Conservation (phyloP, 2,888 invertebrate species). For the Lepidochitona cinerea region DNA sequence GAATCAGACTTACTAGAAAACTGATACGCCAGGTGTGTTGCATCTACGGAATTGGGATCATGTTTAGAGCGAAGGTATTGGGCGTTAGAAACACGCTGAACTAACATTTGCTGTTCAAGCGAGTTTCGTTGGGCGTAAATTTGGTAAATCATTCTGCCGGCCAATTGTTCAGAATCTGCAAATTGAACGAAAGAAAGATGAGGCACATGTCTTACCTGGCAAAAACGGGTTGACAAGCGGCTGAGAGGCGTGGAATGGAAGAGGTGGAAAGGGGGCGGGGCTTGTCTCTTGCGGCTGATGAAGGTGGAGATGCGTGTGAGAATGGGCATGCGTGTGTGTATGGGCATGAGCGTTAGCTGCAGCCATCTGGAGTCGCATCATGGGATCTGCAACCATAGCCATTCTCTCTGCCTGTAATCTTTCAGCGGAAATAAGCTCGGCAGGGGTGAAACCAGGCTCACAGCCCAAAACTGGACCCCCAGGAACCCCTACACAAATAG, state of each 20-base stretch:
- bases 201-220: slow-evolving; percentile 57
- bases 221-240: slow-evolving; percentile 41
- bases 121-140: slow-evolving; percentile 59
- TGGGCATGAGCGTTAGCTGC: slow-evolving; percentile 76
- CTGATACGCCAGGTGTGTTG: slow-evolving; percentile 62
- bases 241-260: slow-evolving; percentile 30
- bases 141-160: slow-evolving; percentile 65
- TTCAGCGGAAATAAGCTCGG: slow-evolving; percentile 73
- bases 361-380: slow-evolving; percentile 94
- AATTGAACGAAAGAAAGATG: slow-evolving; percentile 11
- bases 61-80: slow-evolving; percentile 57
- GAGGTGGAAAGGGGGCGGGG: slow-evolving; percentile 18
- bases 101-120: slow-evolving; percentile 61
- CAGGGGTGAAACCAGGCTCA: background rate
- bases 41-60: slow-evolving; percentile 52
- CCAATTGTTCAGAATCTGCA: slow-evolving; percentile 63
- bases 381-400: slow-evolving; percentile 88
- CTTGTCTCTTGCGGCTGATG: slow-evolving; percentile 57
- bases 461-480: background rate
- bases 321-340: slow-evolving; percentile 93
- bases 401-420: slow-evolving; percentile 71
- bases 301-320: slow-evolving; percentile 87
- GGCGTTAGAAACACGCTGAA: slow-evolving; percentile 61
- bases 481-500: background rate
- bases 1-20: slow-evolving; percentile 67